Percentiles rank a stretch among this genome's conserved stretches.
phyloP scores from a whole-genome alignment of 1,140 invertebrate genomes.

The Phenacoccus solenopsis region DNA sequence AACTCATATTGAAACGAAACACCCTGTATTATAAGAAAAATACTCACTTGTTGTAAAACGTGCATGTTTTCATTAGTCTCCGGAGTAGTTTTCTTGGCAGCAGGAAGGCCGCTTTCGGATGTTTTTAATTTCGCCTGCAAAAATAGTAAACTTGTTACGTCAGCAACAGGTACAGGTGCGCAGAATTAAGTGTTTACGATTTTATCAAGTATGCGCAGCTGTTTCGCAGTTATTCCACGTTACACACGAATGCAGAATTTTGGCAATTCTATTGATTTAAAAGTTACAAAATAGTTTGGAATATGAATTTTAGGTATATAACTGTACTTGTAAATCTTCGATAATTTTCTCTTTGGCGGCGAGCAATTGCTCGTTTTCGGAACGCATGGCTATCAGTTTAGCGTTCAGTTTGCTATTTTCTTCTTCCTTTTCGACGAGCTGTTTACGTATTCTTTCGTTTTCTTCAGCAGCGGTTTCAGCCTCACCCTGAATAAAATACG shows the following conservation, averaged over 20 bases:
- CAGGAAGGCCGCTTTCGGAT: not conserved
- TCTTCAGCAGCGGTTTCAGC: not conserved
- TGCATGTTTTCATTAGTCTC: not conserved
- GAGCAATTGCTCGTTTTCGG: not conserved
- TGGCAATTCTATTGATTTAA: too few relatives aligned
- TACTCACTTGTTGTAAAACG: not conserved
- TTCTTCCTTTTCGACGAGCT: not conserved
- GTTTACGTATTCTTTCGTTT: not conserved
- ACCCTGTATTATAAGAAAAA: too few relatives aligned
- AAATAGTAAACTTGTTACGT: too few relatives aligned
- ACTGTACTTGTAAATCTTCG: not conserved
- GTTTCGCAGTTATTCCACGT: too few relatives aligned
- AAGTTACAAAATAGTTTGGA: too few relatives aligned
- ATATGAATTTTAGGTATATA: too few relatives aligned
- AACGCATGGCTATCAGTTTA: not conserved
- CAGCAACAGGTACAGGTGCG: too few relatives aligned
- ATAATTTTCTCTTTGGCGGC: not conserved
- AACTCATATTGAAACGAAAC: too few relatives aligned
- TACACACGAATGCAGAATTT: too few relatives aligned
- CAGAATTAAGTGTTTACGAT: too few relatives aligned
- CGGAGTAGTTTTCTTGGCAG: not conserved
- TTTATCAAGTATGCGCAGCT: too few relatives aligned
- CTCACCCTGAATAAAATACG: not conserved
- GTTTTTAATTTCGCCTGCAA: not conserved
- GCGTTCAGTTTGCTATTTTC: not conserved